phyloP scores from a whole-genome alignment of 2,888 invertebrate genomes.

The Synanthedon vespiformis region DNA sequence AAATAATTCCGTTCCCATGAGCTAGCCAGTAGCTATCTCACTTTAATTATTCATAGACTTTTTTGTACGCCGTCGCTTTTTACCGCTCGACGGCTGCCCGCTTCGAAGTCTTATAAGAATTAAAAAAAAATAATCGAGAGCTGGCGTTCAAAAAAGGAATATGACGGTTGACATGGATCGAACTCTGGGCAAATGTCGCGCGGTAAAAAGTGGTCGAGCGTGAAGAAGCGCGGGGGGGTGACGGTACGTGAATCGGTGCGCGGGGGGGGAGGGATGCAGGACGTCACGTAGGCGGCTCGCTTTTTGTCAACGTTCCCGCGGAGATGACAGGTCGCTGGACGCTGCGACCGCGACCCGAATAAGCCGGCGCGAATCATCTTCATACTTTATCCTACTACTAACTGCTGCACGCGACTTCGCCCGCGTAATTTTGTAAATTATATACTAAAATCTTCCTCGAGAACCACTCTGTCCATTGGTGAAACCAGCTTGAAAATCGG shows the following conservation, averaged over 20 bases:
- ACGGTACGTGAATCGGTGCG: slow-evolving; percentile 8
- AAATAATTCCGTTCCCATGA: slow-evolving; percentile 67
- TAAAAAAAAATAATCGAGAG: slow-evolving; percentile 61
- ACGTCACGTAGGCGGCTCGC: slow-evolving; percentile 68
- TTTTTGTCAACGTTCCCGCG: slow-evolving; percentile 71
- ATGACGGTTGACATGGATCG: slow-evolving; percentile 71
- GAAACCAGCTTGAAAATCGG: too few species aligned
- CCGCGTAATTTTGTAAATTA: too few species aligned
- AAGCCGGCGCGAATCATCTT: slow-evolving; percentile 35
- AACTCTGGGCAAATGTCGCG: slow-evolving; percentile 72
- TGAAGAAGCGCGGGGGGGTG: slow-evolving; percentile 22
- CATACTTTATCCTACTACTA: slow-evolving; percentile 28
- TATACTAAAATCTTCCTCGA: too few species aligned
- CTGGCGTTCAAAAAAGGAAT: slow-evolving; percentile 66
- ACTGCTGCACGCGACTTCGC: too few species aligned
- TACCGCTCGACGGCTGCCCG: slow-evolving; percentile 53
- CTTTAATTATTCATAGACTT: slow-evolving; percentile 71
- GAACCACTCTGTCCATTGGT: too few species aligned
- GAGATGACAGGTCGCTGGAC: slow-evolving; percentile 70
- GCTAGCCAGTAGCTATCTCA: slow-evolving; percentile 67
- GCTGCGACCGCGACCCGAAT: slow-evolving; percentile 46
- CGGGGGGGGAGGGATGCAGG: slow-evolving; percentile 33
- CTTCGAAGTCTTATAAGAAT: slow-evolving; percentile 62
- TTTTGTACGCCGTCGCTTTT: slow-evolving; percentile 64
- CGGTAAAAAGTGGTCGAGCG: slow-evolving; percentile 67